These are phyloP conservation scores for Protodeltote pygarga DNA, from an alignment of 2,888 invertebrate genomes.

Conservation along the genomic window DNA sequence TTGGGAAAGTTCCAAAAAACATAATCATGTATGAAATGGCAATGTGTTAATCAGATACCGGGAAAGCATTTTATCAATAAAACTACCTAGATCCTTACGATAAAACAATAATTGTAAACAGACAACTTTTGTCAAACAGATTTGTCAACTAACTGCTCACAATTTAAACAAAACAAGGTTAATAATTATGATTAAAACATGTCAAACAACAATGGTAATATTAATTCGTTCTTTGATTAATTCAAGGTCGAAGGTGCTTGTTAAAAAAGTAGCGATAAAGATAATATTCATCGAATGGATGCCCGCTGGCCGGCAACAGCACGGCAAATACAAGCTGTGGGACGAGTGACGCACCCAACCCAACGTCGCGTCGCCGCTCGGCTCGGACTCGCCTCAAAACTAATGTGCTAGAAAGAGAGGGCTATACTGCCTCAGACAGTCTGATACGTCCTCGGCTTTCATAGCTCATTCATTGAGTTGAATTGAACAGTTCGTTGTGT, in stretches of 20 bases:
- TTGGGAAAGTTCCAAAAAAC: too few relatives aligned
- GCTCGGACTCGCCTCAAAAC: constrained; percentile 25
- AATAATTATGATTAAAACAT: too few relatives aligned
- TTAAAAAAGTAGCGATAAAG: constrained; percentile 12
- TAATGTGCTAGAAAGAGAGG: constrained; percentile 57
- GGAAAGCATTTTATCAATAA: too few relatives aligned
- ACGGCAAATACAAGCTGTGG: constrained; percentile 16
- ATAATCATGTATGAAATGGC: too few relatives aligned
- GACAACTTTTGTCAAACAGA: too few relatives aligned
- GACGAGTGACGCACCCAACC: constrained; percentile 9
- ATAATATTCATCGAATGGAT: constrained; percentile 12
- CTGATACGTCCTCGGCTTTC: constrained; percentile 42
- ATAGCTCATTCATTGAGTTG: constrained; percentile 60
- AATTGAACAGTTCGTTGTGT: constrained; percentile 49
- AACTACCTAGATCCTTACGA: too few relatives aligned
- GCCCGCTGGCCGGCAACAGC: constrained; percentile 17
- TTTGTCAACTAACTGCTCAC: too few relatives aligned
- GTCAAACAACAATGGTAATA: background rate
- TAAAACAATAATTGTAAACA: too few relatives aligned
- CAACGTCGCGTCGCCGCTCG: constrained; percentile 23
- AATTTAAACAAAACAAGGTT: background rate
- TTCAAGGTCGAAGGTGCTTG: background rate
- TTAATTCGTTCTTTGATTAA: too few relatives aligned
- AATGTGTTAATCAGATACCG: too few relatives aligned
- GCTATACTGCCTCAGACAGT: constrained; percentile 53